Conservation (phyloP, 2,797 vertebrate species). For the Hipposideros larvatus region DNA sequence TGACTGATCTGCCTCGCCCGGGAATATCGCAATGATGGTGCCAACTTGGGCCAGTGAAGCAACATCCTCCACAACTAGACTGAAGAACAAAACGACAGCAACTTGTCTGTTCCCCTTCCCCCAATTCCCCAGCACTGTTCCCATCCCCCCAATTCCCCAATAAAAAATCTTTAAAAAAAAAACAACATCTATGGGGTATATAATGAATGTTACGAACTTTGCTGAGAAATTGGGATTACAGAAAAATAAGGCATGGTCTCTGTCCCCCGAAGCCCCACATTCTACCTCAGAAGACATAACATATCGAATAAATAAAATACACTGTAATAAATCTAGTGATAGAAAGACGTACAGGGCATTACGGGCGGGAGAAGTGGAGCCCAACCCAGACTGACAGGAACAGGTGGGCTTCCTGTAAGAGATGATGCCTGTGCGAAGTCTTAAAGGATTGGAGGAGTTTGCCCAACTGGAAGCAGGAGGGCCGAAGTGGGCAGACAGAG, state of each 20-base stretch:
- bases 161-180: too few species aligned
- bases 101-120: too few species aligned
- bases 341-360: neutral
- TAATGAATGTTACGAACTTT: neutral
- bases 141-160: too few species aligned
- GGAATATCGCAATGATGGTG: too few species aligned
- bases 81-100: too few species aligned
- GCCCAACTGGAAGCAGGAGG: neutral
- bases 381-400: neutral
- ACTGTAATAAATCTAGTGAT: neutral
- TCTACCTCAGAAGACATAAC: neutral
- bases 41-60: too few species aligned
- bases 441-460: neutral
- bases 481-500: neutral
- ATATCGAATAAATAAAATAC: neutral
- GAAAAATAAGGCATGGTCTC: neutral
- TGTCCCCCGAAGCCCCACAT: neutral
- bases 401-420: neutral
- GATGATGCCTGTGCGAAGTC: neutral
- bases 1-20: too few species aligned
- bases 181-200: neutral
- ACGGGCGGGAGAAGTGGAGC: neutral
- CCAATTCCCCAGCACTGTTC: too few species aligned
- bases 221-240: neutral
- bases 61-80: too few species aligned